Percentiles rank a stretch among this genome's conserved stretches.
Conservation (phyloP, 2,113 vertebrate genomes). For the Synchiropus splendidus region DNA sequence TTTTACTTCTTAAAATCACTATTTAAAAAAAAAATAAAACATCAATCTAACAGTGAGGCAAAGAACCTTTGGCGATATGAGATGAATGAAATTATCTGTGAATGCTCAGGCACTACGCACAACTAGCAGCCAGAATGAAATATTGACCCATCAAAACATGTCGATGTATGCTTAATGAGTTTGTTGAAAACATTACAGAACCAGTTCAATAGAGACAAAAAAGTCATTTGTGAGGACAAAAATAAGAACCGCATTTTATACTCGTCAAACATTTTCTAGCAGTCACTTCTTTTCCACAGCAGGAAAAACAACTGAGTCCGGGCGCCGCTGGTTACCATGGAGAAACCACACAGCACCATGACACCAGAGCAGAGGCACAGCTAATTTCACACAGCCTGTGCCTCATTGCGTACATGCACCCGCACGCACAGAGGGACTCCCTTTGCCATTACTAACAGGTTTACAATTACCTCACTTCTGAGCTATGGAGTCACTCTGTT, state of each 20-base stretch:
- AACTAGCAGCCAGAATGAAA: too few relatives aligned
- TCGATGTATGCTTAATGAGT: too few relatives aligned
- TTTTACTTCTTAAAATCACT: too few relatives aligned
- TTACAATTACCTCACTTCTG: slow-evolving; percentile 44
- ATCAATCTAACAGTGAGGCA: too few relatives aligned
- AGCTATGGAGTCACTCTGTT: slow-evolving; percentile 21
- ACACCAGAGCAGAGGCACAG: slow-evolving; percentile 18
- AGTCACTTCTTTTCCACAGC: slow-evolving; percentile 11
- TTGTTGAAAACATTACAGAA: too few relatives aligned
- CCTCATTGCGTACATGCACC: background rate
- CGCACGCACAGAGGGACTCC: slow-evolving; percentile 24
- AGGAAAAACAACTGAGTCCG: slow-evolving; percentile 17
- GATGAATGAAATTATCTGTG: too few relatives aligned
- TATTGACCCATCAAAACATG: too few relatives aligned
- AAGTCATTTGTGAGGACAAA: too few relatives aligned
- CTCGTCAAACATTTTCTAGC: slow-evolving; percentile 1
- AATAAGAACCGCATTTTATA: background rate
- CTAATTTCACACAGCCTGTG: slow-evolving; percentile 1
- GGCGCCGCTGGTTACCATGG: slow-evolving; percentile 29
- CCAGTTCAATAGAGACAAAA: too few relatives aligned
- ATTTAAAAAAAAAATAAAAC: too few relatives aligned
- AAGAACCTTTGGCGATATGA: too few relatives aligned
- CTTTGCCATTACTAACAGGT: slow-evolving; percentile 45
- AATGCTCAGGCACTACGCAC: too few relatives aligned
- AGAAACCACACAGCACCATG: slow-evolving; percentile 23